Conservation (phyloP, 1,140 invertebrate genomes). For the Drosophila obscura region DNA sequence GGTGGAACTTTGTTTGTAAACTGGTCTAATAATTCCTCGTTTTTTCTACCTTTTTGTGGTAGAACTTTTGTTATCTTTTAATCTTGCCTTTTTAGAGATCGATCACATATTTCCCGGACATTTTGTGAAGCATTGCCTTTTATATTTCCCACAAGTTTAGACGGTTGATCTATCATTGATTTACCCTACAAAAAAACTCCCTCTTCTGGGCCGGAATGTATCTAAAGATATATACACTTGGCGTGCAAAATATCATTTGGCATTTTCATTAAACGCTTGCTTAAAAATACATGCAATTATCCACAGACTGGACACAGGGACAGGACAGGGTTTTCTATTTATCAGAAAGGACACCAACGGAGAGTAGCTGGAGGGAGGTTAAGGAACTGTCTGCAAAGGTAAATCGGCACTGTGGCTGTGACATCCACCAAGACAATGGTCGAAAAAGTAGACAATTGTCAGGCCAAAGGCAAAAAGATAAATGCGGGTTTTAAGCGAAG, state of each 20-base stretch:
- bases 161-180: constrained; percentile 1
- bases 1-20: no score
- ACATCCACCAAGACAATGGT: constrained; percentile 58
- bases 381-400: constrained; percentile 46
- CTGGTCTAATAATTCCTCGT: no score
- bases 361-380: constrained; percentile 30
- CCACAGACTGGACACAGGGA: constrained; percentile 20
- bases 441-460: constrained; percentile 54
- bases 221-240: constrained; percentile 19
- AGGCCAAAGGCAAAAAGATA: constrained; percentile 46
- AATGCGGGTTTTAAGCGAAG: constrained; percentile 57
- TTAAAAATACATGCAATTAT: constrained; percentile 51
- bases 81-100: no score
- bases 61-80: no score
- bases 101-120: no score
- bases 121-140: no score
- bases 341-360: constrained; percentile 6
- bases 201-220: not conserved
- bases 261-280: constrained; percentile 75
- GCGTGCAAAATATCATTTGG: constrained; percentile 61
- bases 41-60: no score
- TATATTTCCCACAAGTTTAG: not conserved
- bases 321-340: constrained; percentile 32
- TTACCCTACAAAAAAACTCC: not conserved
- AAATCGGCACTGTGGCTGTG: constrained; percentile 41